Evolutionary conservation across 2,888 invertebrate genomes (phyloP).

Genomic region (Andrena bucephala): DNA sequence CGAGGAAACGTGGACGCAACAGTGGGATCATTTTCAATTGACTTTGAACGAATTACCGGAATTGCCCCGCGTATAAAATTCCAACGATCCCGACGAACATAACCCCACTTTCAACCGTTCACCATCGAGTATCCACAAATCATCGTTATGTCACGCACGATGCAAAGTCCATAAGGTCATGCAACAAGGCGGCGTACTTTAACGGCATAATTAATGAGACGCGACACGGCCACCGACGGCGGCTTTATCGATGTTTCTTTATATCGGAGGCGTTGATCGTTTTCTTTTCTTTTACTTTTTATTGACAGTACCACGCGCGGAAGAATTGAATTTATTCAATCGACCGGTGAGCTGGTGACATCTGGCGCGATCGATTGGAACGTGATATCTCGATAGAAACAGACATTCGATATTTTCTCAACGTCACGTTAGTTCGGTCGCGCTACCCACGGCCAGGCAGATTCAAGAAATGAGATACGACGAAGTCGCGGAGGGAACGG

Average conservation of each 20-base stretch:
- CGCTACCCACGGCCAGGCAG: conserved; percentile 69
- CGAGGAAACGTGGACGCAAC: background rate
- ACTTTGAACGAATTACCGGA: background rate
- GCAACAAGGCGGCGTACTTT: background rate
- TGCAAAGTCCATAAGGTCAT: background rate
- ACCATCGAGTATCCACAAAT: background rate
- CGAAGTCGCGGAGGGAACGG: conserved; percentile 70
- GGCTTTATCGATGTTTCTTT: conserved; percentile 12
- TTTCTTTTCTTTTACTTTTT: no score
- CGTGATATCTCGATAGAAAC: conserved; percentile 56
- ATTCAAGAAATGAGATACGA: conserved; percentile 77
- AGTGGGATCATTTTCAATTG: conserved; percentile 22
- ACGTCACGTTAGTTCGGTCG: conserved; percentile 64
- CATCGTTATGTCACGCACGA: conserved; percentile 31
- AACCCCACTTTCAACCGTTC: conserved; percentile 27
- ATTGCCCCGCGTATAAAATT: background rate
- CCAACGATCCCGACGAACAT: background rate
- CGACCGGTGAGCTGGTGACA: conserved; percentile 45
- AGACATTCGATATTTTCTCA: conserved; percentile 70
- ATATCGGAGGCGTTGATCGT: background rate
- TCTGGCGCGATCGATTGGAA: conserved; percentile 55
- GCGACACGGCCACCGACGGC: background rate
- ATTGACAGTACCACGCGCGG: background rate
- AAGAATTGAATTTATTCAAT: conserved; percentile 11
- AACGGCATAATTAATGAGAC: background rate